Percentiles rank a stretch among this genome's conserved stretches.
Evolutionary conservation across 2,113 vertebrate species (phyloP).

Genomic region (Oreochromis tanganicae): DNA sequence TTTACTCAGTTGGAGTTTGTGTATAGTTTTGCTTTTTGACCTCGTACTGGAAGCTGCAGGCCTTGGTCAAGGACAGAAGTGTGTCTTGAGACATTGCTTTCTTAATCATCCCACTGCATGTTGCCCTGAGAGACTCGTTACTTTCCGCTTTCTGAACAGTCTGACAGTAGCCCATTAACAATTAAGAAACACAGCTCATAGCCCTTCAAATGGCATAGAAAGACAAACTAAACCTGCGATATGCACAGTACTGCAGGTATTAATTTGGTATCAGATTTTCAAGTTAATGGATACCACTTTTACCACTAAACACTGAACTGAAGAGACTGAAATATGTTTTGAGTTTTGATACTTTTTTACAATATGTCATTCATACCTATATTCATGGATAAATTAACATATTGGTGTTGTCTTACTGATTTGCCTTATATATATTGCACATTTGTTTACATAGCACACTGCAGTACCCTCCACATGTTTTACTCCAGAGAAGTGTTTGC

Average conservation of each 20-base stretch:
- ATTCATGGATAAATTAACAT: not conserved
- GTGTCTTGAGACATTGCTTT: not conserved
- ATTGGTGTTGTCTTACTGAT: not conserved
- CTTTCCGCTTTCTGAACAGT: constrained; percentile 19
- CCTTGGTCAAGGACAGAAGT: constrained; percentile 4
- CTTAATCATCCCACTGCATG: constrained; percentile 27
- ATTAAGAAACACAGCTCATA: not conserved
- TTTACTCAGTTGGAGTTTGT: not conserved
- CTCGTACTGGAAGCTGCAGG: not conserved
- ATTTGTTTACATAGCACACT: not conserved
- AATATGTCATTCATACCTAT: not conserved
- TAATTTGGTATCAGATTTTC: not conserved
- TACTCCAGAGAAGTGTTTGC: not conserved
- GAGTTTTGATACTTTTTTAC: not conserved
- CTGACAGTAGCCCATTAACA: constrained; percentile 19
- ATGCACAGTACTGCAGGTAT: not conserved
- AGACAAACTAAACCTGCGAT: not conserved
- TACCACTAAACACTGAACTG: not conserved
- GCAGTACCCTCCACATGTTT: not conserved
- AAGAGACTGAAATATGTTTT: not conserved
- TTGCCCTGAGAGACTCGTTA: constrained; percentile 16
- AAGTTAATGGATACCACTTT: not conserved
- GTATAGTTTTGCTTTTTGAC: not conserved
- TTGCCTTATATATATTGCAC: not conserved
- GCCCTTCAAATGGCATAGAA: constrained; percentile 2